Evolutionary conservation across 2,888 invertebrate species (phyloP), one percentile per base, ranked within the genome.

Genomic region (Eustalomyia histrio): DNA sequence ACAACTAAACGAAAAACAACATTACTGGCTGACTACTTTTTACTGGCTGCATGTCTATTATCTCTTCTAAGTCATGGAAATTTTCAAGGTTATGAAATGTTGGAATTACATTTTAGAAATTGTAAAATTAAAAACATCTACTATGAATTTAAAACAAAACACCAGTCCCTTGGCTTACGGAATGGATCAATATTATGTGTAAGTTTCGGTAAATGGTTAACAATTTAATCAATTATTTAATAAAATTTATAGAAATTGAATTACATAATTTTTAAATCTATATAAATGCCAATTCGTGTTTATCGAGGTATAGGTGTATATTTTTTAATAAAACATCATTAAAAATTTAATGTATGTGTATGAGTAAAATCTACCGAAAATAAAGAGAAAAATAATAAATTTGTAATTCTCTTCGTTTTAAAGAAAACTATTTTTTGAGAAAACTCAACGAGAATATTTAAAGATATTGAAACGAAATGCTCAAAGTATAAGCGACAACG

Each of bases 31-130:
- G 50, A n/a, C n/a, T n/a, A n/a, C n/a, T n/a, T n/a, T 43, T 33
- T 53, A n/a, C 21, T 18, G 24, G 17, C 76, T 76, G 67, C 72
- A 67, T 33, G 64, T 81, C 74, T 78, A 78, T 81, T 74, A 78
- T 78, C 81, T 71, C 74, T 65, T 67, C 65, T 78, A 81, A 81
- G 78, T 81, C 81, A 78, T 81, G 81, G 78, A 81, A 81, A 78
- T 81, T 78, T 78, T 81, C 81, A 81, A 81, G 81, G 81, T 75
- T 78, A 81, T 61, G 39, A 43, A 81, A 74, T 71, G 57, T 74
- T 81, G 74, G 57, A 78, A 80, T 73, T 64, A 61, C 74, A 78
- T 71, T 43, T 73, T 64, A 79, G 82, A 79, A 79, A 73, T 75
- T 76, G 64, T 76, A 73, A 64, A 79, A 79, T 65, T 64, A 24